Conservation (phyloP, 2,888 invertebrate genomes). For the Drosophila testacea region DNA sequence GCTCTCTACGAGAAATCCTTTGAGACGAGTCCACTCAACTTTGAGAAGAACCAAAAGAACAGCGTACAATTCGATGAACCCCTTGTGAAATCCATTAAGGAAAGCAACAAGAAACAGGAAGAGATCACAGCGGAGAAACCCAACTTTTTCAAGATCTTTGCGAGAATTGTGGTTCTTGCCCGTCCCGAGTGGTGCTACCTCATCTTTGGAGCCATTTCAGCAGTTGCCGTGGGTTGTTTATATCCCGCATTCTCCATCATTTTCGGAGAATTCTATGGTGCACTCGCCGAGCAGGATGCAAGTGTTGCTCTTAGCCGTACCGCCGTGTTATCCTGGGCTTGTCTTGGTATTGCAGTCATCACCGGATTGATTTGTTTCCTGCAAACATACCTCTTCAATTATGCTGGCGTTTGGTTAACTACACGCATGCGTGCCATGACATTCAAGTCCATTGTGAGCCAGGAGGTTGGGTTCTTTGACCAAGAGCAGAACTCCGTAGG, state of each 20-base stretch:
- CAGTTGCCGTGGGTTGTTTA: conserved; percentile 89
- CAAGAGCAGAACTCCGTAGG: conserved; percentile 89
- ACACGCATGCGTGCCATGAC: conserved; percentile 87
- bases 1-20: conserved; percentile 84
- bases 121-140: conserved; percentile 76
- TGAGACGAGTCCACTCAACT: conserved; percentile 82
- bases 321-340: conserved; percentile 88
- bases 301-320: conserved; percentile 87
- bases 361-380: conserved; percentile 89
- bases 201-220: conserved; percentile 88
- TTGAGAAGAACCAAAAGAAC: conserved; percentile 83
- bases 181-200: conserved; percentile 90
- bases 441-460: conserved; percentile 89
- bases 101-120: conserved; percentile 42
- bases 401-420: conserved; percentile 92
- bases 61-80: conserved; percentile 78
- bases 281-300: conserved; percentile 87
- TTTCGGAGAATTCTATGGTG: conserved; percentile 92
- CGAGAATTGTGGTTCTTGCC: conserved; percentile 88
- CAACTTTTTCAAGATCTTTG: conserved; percentile 80
- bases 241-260: conserved; percentile 91
- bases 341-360: conserved; percentile 88
- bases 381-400: conserved; percentile 91
- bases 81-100: conserved; percentile 56
- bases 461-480: conserved; percentile 92